Conservation (phyloP, 2,113 vertebrate genomes). For the Corvus moneduloides region DNA sequence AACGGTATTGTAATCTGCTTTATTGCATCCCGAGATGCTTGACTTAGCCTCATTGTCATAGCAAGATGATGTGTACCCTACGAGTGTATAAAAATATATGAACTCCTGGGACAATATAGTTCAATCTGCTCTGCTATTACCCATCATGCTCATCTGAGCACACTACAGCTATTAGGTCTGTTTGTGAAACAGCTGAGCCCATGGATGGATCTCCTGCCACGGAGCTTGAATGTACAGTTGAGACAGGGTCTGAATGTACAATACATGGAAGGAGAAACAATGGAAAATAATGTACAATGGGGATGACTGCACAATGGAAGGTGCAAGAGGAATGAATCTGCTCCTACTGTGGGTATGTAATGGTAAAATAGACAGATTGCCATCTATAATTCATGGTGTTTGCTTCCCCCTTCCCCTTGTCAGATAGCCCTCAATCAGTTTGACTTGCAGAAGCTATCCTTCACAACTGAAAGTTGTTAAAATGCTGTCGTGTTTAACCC, state of each 20-base stretch:
- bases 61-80: constrained; percentile 66
- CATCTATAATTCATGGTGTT: constrained; percentile 56
- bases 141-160: constrained; percentile 66
- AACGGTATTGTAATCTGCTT: constrained; percentile 59
- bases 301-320: background rate
- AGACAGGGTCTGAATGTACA: constrained; percentile 48
- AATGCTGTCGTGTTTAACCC: background rate
- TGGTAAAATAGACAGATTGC: constrained; percentile 37
- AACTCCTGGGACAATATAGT: constrained; percentile 71
- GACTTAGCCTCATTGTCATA: constrained; percentile 68
- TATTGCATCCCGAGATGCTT: constrained; percentile 63
- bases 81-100: constrained; percentile 72
- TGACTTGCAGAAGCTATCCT: constrained; percentile 26
- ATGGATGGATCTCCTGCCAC: constrained; percentile 51
- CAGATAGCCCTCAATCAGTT: constrained; percentile 55
- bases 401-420: constrained; percentile 27
- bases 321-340: constrained; percentile 29
- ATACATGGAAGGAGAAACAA: constrained; percentile 24
- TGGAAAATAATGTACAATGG: constrained; percentile 20
- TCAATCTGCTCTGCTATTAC: constrained; percentile 70
- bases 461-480: background rate
- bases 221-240: constrained; percentile 7
- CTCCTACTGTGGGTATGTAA: constrained; percentile 1
- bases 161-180: constrained; percentile 65
- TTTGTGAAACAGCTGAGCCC: constrained; percentile 68